phyloP scores from a whole-genome alignment of 2,797 vertebrate species.

The Enoplosus armatus region DNA sequence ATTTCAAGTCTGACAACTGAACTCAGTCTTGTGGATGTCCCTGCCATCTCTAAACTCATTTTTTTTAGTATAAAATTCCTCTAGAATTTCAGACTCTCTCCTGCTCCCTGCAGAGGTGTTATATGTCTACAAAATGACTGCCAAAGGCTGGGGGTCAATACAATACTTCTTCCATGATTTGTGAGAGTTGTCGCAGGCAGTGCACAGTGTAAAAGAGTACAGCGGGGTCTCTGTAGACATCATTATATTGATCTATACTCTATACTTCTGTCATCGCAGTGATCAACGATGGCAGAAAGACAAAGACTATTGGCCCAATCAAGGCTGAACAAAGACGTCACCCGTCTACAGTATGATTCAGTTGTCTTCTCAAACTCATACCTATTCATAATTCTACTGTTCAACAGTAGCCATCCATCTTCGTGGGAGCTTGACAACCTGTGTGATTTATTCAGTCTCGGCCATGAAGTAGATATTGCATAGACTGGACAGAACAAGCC shows the following conservation, averaged over 20 bases:
- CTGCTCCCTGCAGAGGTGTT: conserved; percentile 47
- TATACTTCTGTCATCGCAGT: conserved; percentile 47
- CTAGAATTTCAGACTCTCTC: conserved; percentile 35
- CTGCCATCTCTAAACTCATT: conserved; percentile 50
- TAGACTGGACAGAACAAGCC: conserved; percentile 49
- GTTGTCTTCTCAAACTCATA: conserved; percentile 24
- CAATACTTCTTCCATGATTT: conserved; percentile 64
- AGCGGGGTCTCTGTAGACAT: conserved; percentile 51
- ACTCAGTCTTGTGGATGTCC: conserved; percentile 38
- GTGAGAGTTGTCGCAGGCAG: conserved; percentile 47
- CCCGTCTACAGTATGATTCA: conserved; percentile 23
- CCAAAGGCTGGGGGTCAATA: conserved; percentile 60
- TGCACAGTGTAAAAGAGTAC: conserved; percentile 46
- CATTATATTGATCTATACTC: conserved; percentile 68
- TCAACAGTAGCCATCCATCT: conserved; percentile 56
- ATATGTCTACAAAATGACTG: conserved; percentile 62
- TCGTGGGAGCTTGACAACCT: conserved; percentile 47
- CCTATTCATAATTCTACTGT: conserved; percentile 51
- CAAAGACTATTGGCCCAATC: conserved; percentile 60
- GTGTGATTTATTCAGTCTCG: conserved; percentile 65
- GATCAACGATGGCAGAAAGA: conserved; percentile 61
- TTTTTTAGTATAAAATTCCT: conserved; percentile 54
- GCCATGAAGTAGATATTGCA: conserved; percentile 58
- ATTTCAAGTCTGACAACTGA: conserved; percentile 50
- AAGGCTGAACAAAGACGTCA: conserved; percentile 60